phyloP scores from a whole-genome alignment of 2,113 vertebrate genomes.

The Nothocercus nigrocapillus region DNA sequence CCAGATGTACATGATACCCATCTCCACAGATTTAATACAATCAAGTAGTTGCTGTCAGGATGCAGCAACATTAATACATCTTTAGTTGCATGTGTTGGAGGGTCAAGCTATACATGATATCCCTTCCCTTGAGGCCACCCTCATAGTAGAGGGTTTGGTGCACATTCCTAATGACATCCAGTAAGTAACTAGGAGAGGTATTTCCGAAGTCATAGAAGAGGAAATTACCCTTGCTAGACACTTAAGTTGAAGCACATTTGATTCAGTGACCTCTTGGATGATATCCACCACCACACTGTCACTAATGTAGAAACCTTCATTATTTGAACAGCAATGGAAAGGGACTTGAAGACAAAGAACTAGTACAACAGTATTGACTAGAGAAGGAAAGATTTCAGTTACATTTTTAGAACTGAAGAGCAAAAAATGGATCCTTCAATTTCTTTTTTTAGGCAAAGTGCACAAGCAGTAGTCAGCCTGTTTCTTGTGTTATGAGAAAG shows the following conservation, averaged over 20 bases:
- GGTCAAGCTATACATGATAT: background rate
- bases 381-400: background rate
- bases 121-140: background rate
- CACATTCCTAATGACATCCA: background rate
- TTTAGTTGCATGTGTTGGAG: background rate
- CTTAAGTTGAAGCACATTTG: background rate
- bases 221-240: background rate
- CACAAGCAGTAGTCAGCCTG: too few species aligned
- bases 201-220: background rate
- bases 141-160: background rate
- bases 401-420: background rate
- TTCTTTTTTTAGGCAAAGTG: background rate
- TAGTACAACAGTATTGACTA: background rate
- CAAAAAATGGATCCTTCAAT: background rate
- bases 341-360: background rate
- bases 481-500: background rate
- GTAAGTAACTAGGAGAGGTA: background rate
- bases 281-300: too few species aligned
- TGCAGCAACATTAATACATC: background rate
- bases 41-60: background rate
- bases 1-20: background rate
- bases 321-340: background rate
- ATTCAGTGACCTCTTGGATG: background rate
- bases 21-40: background rate
- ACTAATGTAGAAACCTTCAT: background rate